A percentile compares a stretch with the other conserved stretches of the same genome.
These are phyloP conservation scores for Saxidomus purpurata DNA, from an alignment of 1,140 invertebrate genomes.

Conservation along the genomic window DNA sequence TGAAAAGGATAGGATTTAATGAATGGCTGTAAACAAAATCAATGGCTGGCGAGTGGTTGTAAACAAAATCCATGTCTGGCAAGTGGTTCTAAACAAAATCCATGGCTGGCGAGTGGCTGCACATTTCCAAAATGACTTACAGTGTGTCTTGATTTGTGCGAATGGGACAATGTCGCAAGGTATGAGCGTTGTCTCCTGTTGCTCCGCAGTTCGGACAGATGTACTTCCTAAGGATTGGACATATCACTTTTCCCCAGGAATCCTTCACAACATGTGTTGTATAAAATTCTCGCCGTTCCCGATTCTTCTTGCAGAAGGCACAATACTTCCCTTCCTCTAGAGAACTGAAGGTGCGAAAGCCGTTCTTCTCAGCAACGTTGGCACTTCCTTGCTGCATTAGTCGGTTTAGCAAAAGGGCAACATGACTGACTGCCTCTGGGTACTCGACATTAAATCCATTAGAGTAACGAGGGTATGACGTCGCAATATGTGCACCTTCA, in stretches of 20 bases:
- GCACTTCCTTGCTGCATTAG: neutral
- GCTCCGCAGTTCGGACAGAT: slow-evolving; percentile 43
- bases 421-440: neutral
- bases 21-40: too few species aligned
- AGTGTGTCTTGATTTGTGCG: too few species aligned
- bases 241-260: slow-evolving; percentile 41
- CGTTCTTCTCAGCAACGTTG: neutral
- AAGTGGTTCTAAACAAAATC: too few species aligned
- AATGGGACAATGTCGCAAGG: slow-evolving; percentile 38
- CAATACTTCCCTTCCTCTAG: slow-evolving; percentile 13
- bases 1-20: too few species aligned
- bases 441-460: neutral
- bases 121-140: too few species aligned
- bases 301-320: slow-evolving; percentile 63
- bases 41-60: too few species aligned
- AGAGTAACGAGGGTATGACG: slow-evolving; percentile 4
- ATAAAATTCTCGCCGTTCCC: slow-evolving; percentile 39
- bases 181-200: slow-evolving; percentile 59
- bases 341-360: neutral
- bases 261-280: slow-evolving; percentile 51
- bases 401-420: neutral
- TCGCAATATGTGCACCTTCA: neutral
- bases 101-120: too few species aligned
- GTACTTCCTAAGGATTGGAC: slow-evolving; percentile 51
- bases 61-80: too few species aligned